Evolutionary conservation across 2,113 vertebrate genomes (phyloP).

Genomic region (human): GRCh38 chr15:75501001-75501500

Average conservation of each 20-base stretch:
- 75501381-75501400: neutral
- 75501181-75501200: neutral
- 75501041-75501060: neutral
- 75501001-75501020: neutral
- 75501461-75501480: too few relatives aligned
- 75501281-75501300: neutral
- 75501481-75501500: too few relatives aligned
- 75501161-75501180: neutral
- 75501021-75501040: neutral
- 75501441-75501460: neutral
- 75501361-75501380: neutral
- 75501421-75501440: neutral
- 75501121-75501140: neutral
- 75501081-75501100: neutral
- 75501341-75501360: neutral
- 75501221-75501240: neutral
- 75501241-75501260: neutral
- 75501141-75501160: neutral
- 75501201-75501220: neutral
- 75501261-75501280: neutral
- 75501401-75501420: neutral
- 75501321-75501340: neutral
- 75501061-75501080: neutral
- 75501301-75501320: neutral
- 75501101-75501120: neutral